Base-by-base conservation (phyloP, 2,888 invertebrate species). In the Troglohyphantes excavatus region DNA sequence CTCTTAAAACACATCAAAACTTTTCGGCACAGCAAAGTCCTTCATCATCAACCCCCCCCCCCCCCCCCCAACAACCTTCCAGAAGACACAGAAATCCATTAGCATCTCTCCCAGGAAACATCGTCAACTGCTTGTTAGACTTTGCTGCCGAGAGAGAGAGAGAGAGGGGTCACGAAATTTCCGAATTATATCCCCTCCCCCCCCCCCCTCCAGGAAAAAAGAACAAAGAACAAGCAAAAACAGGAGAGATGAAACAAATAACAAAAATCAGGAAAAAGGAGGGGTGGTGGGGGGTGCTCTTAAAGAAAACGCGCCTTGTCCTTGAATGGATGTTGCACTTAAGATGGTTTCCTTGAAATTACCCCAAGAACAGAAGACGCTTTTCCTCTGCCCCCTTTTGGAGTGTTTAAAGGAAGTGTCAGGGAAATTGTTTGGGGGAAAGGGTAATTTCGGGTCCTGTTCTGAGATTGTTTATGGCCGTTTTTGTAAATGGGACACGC, bases 401-500 rank as follows among this genome's bases (percentile, higher is more conserved):
- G 75, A n/a, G 59, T 59, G 75, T 75, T 75, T 75, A 75, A 53
- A 59, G 68, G 26, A 82, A 82, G 82, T 82, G 82, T 82, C 70
- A 70, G 82, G 68, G 70, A 82, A 68, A 82, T 82, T 78, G 78
- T 78, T 78, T 78, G 33, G 43, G 46, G 65, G 33, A 68, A 68
- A 63, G 26, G 65, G 78, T 63, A 65, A 78, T 65, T 78, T 78
- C 19, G 23, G 63, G 65, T 46, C 53, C 72, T 72, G 53, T 27
- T 72, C 26, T 2, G 63, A 53, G 53, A 53, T 53, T 53, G 53
- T 53, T 53, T 53, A 53, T 53, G 53, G 53, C n/a, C 53, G 17
- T 53, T 39, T 13, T n/a, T 53, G 53, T 53, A 53, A 53, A 53
- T 53, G 53, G 53, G 53, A 53, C 53, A 53, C n/a, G 53, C 53